These are phyloP conservation scores for Drosophila sturtevanti DNA, from an alignment of 1,140 invertebrate genomes.

Conservation along the genomic window DNA sequence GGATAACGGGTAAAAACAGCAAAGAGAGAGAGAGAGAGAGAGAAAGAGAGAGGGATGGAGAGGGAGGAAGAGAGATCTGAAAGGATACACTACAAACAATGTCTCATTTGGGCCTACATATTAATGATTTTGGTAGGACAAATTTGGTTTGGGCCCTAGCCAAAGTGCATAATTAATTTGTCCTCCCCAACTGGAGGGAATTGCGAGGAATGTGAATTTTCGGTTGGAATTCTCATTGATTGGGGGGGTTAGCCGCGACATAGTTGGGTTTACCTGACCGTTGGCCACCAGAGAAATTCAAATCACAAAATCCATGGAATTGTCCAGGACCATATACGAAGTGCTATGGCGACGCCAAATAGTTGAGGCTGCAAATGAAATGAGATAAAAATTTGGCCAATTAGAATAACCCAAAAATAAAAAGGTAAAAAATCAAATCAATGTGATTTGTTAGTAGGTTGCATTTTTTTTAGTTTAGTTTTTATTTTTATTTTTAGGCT, in stretches of 20 bases:
- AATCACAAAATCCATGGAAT: constrained; percentile 79
- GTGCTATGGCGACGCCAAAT: constrained; percentile 75
- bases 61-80: neutral
- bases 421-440: constrained; percentile 11
- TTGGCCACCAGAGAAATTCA: constrained; percentile 46
- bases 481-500: constrained; percentile 68
- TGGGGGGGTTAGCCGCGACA: constrained; percentile 36
- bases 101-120: constrained; percentile 51
- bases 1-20: neutral
- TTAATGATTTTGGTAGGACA: constrained; percentile 68
- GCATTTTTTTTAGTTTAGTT: constrained; percentile 48
- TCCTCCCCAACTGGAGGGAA: neutral
- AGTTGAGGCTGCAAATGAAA: constrained; percentile 57
- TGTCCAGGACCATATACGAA: constrained; percentile 74
- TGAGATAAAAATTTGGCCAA: constrained; percentile 34
- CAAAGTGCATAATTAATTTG: constrained; percentile 77
- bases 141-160: constrained; percentile 26
- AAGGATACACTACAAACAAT: constrained; percentile 46
- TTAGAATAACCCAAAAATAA: constrained; percentile 21
- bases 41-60: neutral
- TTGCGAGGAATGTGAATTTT: neutral
- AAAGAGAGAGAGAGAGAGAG: neutral
- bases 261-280: constrained; percentile 58
- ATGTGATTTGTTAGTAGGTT: constrained; percentile 22
- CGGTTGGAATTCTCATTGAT: neutral